Base-by-base conservation (phyloP, 2,888 invertebrate genomes). In the Hydrotaea cyrtoneurina region DNA sequence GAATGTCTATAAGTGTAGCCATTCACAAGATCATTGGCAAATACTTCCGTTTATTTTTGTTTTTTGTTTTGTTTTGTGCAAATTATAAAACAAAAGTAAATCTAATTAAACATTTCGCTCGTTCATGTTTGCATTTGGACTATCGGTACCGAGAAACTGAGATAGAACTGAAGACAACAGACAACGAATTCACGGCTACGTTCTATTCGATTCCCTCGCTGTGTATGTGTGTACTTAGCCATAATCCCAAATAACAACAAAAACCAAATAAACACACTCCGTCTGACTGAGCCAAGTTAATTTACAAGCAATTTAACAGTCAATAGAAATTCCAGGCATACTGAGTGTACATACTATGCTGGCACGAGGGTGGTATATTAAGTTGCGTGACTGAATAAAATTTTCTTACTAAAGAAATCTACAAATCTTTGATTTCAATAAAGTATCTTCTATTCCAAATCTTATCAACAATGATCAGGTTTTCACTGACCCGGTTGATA, bases 11-110 rank as follows among this genome's bases (percentile, higher is more conserved):
- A 31, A 4, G 31, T 31, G 31, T 31, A 69, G 23, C 62, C 43
- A 55, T 36, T 55, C 55, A 36, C 31, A 72, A 55, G 36, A 62
- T 73, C 55, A 17, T 79, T 55, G 55, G 72, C 36, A 79, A 79
- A 79, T 55, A 73, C 73, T 79, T 79, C 73, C 79, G 64, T 64
- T 72, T 19, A 31, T 79, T 73, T n/a, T n/a, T n/a, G n/a, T n/a
- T n/a, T n/a, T n/a, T n/a, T n/a, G n/a, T n/a, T n/a, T n/a, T n/a
- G n/a, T n/a, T n/a, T 53, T 79, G 62, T 73, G 79, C 59, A 62
- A 62, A 50, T 72, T 50, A 31, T 31, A 55, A 66, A 53, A 72
- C 11, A 57, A 57, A 21, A 69, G n/a, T 2, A 64, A 55, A 23
- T 76, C 23, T 39, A 76, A 55, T 76, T 66, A 55, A 66, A 64